Conservation (phyloP, 2,797 vertebrate genomes). For the Gallinago nigripennis region DNA sequence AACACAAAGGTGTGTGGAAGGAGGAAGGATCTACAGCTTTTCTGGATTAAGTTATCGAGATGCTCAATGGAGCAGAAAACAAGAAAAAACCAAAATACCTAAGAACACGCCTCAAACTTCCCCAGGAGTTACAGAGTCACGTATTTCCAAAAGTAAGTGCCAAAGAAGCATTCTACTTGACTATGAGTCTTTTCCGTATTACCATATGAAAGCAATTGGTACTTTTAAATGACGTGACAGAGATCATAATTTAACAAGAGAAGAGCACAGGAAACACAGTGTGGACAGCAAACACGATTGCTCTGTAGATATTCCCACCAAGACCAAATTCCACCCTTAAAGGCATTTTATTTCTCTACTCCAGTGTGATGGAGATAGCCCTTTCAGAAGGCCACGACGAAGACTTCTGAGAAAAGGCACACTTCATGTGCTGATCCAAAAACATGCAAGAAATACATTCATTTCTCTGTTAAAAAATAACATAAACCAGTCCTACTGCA, state of each 20-base stretch:
- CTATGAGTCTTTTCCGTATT: neutral
- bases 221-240: neutral
- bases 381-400: neutral
- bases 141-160: neutral
- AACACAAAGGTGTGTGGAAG: neutral
- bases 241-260: neutral
- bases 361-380: neutral
- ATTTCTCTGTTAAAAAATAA: neutral
- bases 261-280: neutral
- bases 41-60: neutral
- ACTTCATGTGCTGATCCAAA: neutral
- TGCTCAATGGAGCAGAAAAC: neutral
- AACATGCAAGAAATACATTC: neutral
- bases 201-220: neutral
- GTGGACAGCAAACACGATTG: neutral
- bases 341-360: neutral
- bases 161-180: neutral
- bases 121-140: neutral
- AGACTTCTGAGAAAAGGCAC: neutral
- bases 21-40: neutral
- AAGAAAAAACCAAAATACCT: neutral
- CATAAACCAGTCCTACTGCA: neutral
- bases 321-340: neutral
- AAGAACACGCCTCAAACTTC: neutral
- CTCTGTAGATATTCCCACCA: neutral